Evolutionary conservation across 2,113 vertebrate genomes (phyloP), one percentile per base, ranked within the genome.

Genomic region (Calypte anna): DNA sequence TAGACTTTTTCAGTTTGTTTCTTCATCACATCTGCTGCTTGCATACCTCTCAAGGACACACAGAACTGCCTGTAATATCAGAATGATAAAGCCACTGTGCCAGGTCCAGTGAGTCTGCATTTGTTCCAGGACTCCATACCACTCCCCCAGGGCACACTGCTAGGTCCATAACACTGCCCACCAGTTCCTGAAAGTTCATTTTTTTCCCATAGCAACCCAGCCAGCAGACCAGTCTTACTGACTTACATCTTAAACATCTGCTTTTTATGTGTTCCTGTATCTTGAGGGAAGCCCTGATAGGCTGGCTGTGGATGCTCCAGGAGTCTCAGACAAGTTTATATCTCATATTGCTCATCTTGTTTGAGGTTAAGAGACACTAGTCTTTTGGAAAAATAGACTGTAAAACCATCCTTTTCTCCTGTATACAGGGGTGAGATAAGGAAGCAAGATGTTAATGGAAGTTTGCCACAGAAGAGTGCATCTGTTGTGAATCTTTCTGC

Each of bases 391-490:
- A 30, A 81, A 8, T n/a, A 69, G 16, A 18, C 20, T 38, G 10
- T 91, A 78, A 95, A 80, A 8, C 12, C 1, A 4, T 88, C 79
- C 6, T 79, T 86, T 59, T 82, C 31, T 86, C 20, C 11, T n/a
- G 3, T 55, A 7, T 22, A 16, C 81, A 97, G 97, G 33, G 33
- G 14, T 13, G 81, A 86, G 14, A 63, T 85, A 38, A 90, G 11
- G 69, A 91, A 95, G 43, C 54, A 96, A 67, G 94, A 86, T 40
- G n/a, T 30, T 31, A 95, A 95, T 17, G 94, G 90, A 86, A 93
- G 43, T 20, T 59, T 83, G 23, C 25, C 68, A 25, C 88, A 68
- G 44, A 92, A 80, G 63, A 76, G 17, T 24, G 36, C 55, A 63
- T 7, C 81, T 64, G 75, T 11, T 21, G 24, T 40, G 43, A 83